Base-by-base conservation (phyloP, 2,797 vertebrate genomes). In the Manis pentadactyla region DNA sequence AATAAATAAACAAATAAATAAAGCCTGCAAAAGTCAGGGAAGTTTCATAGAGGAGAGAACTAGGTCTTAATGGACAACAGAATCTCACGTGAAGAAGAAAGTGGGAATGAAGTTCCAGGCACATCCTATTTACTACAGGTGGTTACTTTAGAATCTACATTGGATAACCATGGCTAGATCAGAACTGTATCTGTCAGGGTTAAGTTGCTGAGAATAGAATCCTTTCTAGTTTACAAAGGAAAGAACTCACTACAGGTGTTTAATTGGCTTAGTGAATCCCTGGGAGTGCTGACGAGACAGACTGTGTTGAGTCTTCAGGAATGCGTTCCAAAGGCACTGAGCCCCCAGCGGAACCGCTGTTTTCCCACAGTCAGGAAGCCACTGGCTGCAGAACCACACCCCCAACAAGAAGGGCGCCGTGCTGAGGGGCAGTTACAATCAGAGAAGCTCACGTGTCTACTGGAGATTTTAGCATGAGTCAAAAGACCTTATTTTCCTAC, bases 401-500 rank as follows among this genome's bases (percentile, higher is more conserved):
- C 39, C 42, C 29, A 29, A 2, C 31, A 21, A 3, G 23, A 68
- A 53, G n/a, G 10, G 31, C 0, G 0, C 59, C 7, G 0, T 9
- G 51, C 31, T 5, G 25, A 13, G 23, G 82, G 5, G 29, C 29
- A 42, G 18, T 27, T 6, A 11, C 1, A 18, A 3, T 17, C 8
- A 29, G 79, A 57, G 59, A 31, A 46, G 29, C n/a, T 39, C 42
- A 5, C 1, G 23, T 42, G n/a, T 53, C 46, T 39, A 3, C 69
- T 5, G 39, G 63, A 85, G 75, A 94, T 84, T 81, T 96, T 55
- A 73, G 73, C 37, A 14, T 39, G 39, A 78, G 49, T 29, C 4
- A 21, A 96, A 78, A 31, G n/a, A 7, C 11, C 46, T 21, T 69
- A 14, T 42, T 71, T 85, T 55, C 31, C 23, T 27, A 14, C 9